Evolutionary conservation across 2,888 invertebrate genomes (phyloP).

Genomic region (Laspeyria flexula): DNA sequence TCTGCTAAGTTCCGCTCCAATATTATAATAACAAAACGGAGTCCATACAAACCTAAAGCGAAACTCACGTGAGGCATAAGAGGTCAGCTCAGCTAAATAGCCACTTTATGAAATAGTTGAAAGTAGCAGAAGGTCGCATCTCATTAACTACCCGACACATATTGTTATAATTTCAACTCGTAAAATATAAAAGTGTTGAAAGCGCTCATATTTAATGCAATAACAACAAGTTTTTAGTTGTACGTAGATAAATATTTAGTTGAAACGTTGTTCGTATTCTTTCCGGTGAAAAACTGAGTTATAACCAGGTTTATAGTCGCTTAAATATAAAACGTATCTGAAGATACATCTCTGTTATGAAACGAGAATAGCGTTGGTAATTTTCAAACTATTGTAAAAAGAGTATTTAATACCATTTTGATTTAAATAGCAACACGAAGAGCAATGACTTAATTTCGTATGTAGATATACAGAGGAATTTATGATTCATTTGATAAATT

Average conservation of each 20-base stretch:
- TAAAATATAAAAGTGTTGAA: conserved; percentile 52
- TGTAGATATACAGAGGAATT: conserved; percentile 3
- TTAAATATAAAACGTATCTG: conserved; percentile 58
- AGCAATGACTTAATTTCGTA: conserved; percentile 1
- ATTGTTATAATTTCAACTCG: conserved; percentile 49
- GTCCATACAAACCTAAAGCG: neutral
- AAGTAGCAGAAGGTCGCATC: conserved; percentile 12
- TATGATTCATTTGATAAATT: conserved; percentile 3
- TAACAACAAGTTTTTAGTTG: conserved; percentile 57
- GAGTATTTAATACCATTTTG: conserved; percentile 12
- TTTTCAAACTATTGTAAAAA: conserved; percentile 55
- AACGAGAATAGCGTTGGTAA: conserved; percentile 56
- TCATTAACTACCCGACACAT: conserved; percentile 25
- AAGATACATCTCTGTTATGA: conserved; percentile 55
- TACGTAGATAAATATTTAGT: conserved; percentile 63
- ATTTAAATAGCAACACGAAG: conserved; percentile 1
- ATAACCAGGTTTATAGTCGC: conserved; percentile 62
- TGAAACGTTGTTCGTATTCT: conserved; percentile 59
- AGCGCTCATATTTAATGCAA: conserved; percentile 53
- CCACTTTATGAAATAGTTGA: conserved; percentile 12
- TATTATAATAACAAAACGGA: neutral
- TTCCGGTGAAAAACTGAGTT: conserved; percentile 58
- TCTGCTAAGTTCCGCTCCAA: neutral
- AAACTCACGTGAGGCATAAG: neutral
- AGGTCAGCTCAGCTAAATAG: conserved; percentile 6